A percentile compares a stretch with the other conserved stretches of the same genome.
Evolutionary conservation across 2,113 vertebrate genomes (phyloP).

Genomic region (Psilopsiagon aymara): DNA sequence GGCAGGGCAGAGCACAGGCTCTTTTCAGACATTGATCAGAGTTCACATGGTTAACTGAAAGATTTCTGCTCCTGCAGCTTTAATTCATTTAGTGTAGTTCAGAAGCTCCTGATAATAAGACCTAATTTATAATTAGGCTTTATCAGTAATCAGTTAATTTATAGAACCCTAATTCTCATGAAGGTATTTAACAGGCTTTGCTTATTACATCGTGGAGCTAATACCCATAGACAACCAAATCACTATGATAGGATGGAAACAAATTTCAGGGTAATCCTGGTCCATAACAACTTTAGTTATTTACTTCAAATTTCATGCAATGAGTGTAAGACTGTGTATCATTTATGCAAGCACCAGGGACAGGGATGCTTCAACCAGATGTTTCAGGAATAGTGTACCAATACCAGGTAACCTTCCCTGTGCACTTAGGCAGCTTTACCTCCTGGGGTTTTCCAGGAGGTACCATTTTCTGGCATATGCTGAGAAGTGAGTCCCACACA

Average conservation of each 20-base stretch:
- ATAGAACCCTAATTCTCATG: conserved; percentile 72
- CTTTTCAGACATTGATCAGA: conserved; percentile 61
- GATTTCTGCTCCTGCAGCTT: conserved; percentile 74
- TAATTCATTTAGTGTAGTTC: conserved; percentile 74
- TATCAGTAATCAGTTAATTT: conserved; percentile 84
- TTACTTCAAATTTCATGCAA: neutral
- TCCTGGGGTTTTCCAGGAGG: neutral
- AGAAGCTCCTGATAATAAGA: conserved; percentile 79
- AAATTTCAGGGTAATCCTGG: conserved; percentile 70
- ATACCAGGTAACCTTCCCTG: neutral
- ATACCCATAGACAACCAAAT: conserved; percentile 62
- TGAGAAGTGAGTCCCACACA: fast-evolving
- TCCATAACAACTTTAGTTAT: neutral
- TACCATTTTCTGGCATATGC: neutral
- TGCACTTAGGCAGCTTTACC: neutral
- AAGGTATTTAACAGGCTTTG: conserved; percentile 60
- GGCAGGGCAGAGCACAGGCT: neutral
- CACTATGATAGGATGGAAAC: conserved; percentile 54
- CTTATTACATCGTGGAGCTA: conserved; percentile 66
- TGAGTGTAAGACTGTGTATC: neutral
- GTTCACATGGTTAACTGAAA: conserved; percentile 77
- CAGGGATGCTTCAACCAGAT: neutral
- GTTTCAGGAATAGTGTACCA: neutral
- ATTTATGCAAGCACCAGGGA: neutral
- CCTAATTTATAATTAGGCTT: conserved; percentile 83